These are phyloP conservation scores for Tiphia femorata DNA, from an alignment of 2,888 invertebrate genomes.

Conservation along the genomic window DNA sequence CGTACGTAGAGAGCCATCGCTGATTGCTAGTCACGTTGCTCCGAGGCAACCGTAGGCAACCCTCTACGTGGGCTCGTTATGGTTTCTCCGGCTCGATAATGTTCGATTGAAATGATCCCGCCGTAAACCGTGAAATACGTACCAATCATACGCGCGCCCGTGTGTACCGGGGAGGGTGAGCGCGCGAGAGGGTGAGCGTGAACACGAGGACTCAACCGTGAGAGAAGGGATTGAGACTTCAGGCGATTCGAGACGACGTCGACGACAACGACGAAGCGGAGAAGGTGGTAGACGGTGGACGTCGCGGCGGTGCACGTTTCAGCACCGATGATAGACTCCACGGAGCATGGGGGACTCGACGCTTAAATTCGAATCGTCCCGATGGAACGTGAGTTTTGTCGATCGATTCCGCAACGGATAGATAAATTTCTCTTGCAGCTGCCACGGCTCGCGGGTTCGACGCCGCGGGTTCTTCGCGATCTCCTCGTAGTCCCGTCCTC, in stretches of 20 bases:
- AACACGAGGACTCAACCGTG: too few species aligned
- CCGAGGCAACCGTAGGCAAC: slow-evolving; percentile 36
- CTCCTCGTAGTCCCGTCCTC: too few species aligned
- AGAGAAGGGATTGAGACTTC: slow-evolving; percentile 39
- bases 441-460: neutral
- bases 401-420: slow-evolving; percentile 10
- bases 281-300: too few species aligned
- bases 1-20: slow-evolving; percentile 26
- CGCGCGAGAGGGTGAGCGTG: neutral
- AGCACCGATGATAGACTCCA: slow-evolving; percentile 20
- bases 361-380: slow-evolving; percentile 29
- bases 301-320: too few species aligned
- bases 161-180: neutral
- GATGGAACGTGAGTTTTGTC: slow-evolving; percentile 20
- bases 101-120: slow-evolving; percentile 54
- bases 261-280: slow-evolving; percentile 15
- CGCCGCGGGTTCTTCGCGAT: too few species aligned
- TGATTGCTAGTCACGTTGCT: slow-evolving; percentile 37
- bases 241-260: slow-evolving; percentile 25
- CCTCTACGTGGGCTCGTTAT: slow-evolving; percentile 55
- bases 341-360: slow-evolving; percentile 34
- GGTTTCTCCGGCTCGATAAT: slow-evolving; percentile 54
- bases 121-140: slow-evolving; percentile 54
- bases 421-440: neutral
- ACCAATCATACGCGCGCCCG: slow-evolving; percentile 39